Percentiles rank a stretch among this genome's conserved stretches.
phyloP scores from a whole-genome alignment of 1,140 invertebrate species.

The Papilio machaon region DNA sequence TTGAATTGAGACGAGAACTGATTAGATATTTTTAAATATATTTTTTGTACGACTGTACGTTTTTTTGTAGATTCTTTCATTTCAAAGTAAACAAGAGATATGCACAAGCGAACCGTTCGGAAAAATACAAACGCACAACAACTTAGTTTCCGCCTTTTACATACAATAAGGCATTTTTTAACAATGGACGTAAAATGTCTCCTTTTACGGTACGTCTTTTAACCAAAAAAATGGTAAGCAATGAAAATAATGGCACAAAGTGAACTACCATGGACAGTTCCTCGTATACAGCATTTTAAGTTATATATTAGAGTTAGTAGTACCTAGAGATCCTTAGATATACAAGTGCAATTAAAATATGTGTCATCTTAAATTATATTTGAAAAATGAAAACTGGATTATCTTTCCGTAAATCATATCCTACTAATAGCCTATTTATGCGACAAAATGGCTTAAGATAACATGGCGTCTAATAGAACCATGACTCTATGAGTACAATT shows the following conservation, averaged over 20 bases:
- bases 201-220: neutral
- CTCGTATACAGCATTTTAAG: too few relatives aligned
- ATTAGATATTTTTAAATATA: neutral
- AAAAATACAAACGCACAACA: neutral
- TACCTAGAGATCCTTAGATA: too few relatives aligned
- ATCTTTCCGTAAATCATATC: too few relatives aligned
- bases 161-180: constrained; percentile 13
- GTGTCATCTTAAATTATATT: too few relatives aligned
- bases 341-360: neutral
- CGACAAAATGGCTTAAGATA: too few relatives aligned
- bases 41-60: neutral
- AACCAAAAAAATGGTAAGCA: neutral
- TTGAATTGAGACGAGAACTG: too few relatives aligned
- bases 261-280: neutral
- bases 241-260: neutral
- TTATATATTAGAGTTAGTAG: too few relatives aligned
- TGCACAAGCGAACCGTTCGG: neutral
- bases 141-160: neutral
- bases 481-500: too few relatives aligned
- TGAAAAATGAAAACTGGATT: too few relatives aligned
- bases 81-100: neutral
- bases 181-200: constrained; percentile 7
- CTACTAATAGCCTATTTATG: too few relatives aligned
- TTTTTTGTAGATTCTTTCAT: neutral
- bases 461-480: too few relatives aligned